These are phyloP conservation scores for Grammomys dolichurus DNA, from an alignment of 2,113 vertebrate genomes.

Conservation along the genomic window DNA sequence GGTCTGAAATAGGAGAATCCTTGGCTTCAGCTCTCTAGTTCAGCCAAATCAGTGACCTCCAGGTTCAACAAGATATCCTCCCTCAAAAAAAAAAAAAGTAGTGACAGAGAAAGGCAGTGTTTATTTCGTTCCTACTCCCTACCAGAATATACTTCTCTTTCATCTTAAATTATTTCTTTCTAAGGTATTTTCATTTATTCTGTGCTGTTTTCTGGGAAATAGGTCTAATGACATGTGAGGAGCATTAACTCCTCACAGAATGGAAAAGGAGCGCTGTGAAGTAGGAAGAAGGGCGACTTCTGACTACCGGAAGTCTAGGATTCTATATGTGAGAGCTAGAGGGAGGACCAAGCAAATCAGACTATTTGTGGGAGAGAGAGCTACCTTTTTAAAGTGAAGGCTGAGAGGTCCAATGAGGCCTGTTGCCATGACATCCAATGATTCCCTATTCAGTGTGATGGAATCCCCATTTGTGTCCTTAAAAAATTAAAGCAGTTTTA, in stretches of 20 bases:
- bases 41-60: not conserved
- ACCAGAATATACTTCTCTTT: not conserved
- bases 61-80: not conserved
- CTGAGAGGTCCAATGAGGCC: constrained; percentile 58
- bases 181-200: not conserved
- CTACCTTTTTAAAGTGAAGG: constrained; percentile 59
- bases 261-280: not conserved
- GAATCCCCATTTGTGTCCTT: constrained; percentile 78
- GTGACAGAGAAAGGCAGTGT: not conserved
- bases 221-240: not conserved
- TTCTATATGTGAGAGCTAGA: not conserved
- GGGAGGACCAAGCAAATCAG: not conserved
- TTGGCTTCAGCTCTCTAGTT: not conserved
- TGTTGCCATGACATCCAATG: constrained; percentile 80
- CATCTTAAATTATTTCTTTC: constrained; percentile 1
- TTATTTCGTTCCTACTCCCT: not conserved
- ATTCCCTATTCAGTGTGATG: constrained; percentile 71
- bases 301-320: not conserved
- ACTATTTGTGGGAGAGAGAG: constrained; percentile 10
- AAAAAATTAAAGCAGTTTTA: constrained; percentile 83
- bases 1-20: not conserved
- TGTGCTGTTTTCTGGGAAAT: constrained; percentile 31
- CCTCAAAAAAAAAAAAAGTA: not conserved
- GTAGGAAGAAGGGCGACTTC: not conserved
- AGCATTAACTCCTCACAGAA: not conserved